Base-by-base conservation (phyloP, 2,888 invertebrate genomes). In the Furcula furcula region DNA sequence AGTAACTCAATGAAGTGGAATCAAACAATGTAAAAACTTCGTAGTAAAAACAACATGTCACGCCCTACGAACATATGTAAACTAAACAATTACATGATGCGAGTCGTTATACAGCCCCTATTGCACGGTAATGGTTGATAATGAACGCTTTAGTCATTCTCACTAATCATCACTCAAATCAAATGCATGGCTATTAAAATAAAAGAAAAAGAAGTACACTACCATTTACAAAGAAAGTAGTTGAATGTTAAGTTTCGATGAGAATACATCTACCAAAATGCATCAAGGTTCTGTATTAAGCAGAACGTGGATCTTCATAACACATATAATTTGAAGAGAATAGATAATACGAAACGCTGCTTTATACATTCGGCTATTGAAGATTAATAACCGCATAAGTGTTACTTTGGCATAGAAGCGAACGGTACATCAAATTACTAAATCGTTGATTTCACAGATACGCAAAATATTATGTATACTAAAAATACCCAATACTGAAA, bases 1-100 rank as follows among this genome's bases (percentile, higher is more conserved):
- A 59, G 68, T 55, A 66, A 60, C 56, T 56, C 64, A 59, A 76
- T 76, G 65, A 71, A 69, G 68, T 69, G 68, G 55, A 59, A 64
- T 53, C 54, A 55, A 60, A 53, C 53, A 46, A 47, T 56, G 43
- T 69, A 68, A 74, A 74, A 71, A 52, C 36, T 34, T 44, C 40
- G 25, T 22, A 36, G 52, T 42, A 75, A 75, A 71, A 76, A 68
- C 47, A 40, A 53, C 43, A 46, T 63, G 72, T 77, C 65, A 72
- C 72, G 68, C 69, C 68, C 63, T 63, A 40, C 64, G 61, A 49
- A 31, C 47, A 53, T 58, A 56, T 61, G 57, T 50, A 61, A 63
- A 62, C 48, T 50, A 52, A 56, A 60, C 67, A 54, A 65, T 62
- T 65, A 57, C 52, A 57, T 40, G 41, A 29, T 40, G 41, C 47